phyloP scores from a whole-genome alignment of 2,888 invertebrate genomes.

The Sarcophaga variegata region DNA sequence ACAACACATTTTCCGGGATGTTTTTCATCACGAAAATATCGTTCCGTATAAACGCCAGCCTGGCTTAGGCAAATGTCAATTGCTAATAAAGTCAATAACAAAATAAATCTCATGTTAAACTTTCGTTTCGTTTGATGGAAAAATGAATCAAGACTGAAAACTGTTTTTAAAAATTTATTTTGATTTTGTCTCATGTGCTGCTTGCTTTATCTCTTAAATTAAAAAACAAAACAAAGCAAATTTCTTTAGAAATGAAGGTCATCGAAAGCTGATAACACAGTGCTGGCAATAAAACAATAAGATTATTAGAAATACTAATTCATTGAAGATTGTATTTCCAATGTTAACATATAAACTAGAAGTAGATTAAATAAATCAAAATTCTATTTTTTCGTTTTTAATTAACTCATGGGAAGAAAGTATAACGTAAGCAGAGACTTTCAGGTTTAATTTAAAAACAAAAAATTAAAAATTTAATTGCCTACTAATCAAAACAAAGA shows the following conservation, averaged over 20 bases:
- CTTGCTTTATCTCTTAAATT: not conserved
- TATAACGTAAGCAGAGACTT: too few species aligned
- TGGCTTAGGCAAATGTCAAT: conserved; percentile 8
- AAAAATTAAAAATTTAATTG: too few species aligned
- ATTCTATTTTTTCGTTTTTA: too few species aligned
- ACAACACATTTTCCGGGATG: conserved; percentile 68
- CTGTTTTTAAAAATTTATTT: not conserved
- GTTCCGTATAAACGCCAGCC: conserved; percentile 60
- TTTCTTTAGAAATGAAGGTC: conserved; percentile 26
- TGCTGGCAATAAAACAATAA: not conserved
- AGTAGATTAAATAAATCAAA: too few species aligned
- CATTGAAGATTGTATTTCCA: too few species aligned
- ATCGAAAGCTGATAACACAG: conserved; percentile 10
- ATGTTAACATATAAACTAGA: too few species aligned
- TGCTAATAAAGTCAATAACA: not conserved
- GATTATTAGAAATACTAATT: not conserved
- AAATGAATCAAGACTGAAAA: conserved; percentile 10
- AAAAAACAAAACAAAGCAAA: not conserved
- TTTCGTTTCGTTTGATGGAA: not conserved
- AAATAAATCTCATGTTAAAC: conserved; percentile 42
- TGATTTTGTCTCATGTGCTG: not conserved
- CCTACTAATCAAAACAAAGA: too few species aligned
- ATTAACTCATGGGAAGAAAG: too few species aligned
- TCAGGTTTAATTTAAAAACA: too few species aligned
- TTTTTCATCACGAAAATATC: conserved; percentile 57